Base-by-base conservation (phyloP, 1,140 invertebrate genomes). In the Carposina sasakii region DNA sequence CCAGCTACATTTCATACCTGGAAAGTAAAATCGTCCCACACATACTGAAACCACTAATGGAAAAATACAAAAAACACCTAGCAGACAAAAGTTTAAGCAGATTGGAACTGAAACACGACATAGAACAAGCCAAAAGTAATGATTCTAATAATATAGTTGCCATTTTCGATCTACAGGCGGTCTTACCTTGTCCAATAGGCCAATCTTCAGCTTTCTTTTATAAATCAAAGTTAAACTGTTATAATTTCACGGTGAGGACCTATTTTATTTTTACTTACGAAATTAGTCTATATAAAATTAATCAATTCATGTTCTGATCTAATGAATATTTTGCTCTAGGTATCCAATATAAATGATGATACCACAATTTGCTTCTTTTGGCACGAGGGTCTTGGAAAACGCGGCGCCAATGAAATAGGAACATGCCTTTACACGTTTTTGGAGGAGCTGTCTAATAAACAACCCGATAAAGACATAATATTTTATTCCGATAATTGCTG, bases 341-440 rank as follows among this genome's bases (percentile, higher is more conserved):
- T 57, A 23, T 50, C 44, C 19, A 45, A 54, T 39, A 36, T 54
- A 10, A 54, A 51, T 19, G 23, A 24, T 43, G 42, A 58, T 49
- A 42, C 21, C 15, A 53, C 50, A 47, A 20, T 19, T 26, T 58
- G 48, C 39, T 58, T 44, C 30, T 52, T 54, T 26, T 58, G 56
- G 56, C 51, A 58, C 28, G 51, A 58, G 36, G 51, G 48, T 21
- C 40, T 54, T 19, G 56, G 42, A 12, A 50, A 50, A 39, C 31
- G 51, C 13, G 56, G 56, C 9, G 47, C 51, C 24, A 58, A 36
- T 36, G 51, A 58, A 58, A 54, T 58, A 50, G 56, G 56, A 30
- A 36, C 51, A 20, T 58, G 56, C 28, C 19, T 58, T 24, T 49
- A 51, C 22, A 54, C 50, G 24, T 58, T 51, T 49, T 39, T 58